Percentiles rank a stretch among this genome's conserved stretches.
Evolutionary conservation across 2,888 invertebrate species (phyloP).

Genomic region (Idaea dimidiata): DNA sequence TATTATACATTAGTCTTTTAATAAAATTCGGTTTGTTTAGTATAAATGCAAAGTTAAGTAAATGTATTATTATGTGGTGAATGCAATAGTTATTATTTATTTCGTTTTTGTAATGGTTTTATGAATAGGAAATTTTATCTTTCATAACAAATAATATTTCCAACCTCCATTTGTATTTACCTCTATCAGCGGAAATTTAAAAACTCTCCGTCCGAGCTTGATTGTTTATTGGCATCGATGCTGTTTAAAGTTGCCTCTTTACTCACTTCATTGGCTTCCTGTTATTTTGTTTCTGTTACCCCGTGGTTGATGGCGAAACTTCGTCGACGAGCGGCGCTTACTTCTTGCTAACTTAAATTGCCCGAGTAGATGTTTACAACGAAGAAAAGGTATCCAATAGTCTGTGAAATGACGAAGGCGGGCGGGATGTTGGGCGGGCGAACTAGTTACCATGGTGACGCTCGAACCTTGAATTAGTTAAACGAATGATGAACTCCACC

Average conservation of each 20-base stretch:
- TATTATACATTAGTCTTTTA: conserved; percentile 41
- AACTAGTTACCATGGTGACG: conserved; percentile 61
- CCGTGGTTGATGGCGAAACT: conserved; percentile 20
- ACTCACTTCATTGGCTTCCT: conserved; percentile 14
- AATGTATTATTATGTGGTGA: no score
- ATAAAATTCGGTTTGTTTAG: conserved; percentile 52
- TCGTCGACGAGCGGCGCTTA: conserved; percentile 16
- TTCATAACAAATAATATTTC: background rate
- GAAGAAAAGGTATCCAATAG: conserved; percentile 58
- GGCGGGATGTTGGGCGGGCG: conserved; percentile 46
- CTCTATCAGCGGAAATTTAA: background rate
- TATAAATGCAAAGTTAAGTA: conserved; percentile 49
- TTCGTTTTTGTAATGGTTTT: no score
- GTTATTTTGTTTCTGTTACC: conserved; percentile 15
- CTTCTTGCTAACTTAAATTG: conserved; percentile 56
- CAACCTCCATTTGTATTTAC: background rate
- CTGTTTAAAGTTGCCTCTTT: background rate
- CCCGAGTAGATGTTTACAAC: conserved; percentile 54
- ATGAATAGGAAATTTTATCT: no score
- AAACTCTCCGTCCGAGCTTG: background rate
- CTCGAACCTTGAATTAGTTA: conserved; percentile 65
- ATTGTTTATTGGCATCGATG: background rate
- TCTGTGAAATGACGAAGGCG: conserved; percentile 64
- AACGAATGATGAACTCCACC: conserved; percentile 65
- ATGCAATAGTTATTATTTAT: no score